A percentile compares a stretch with the other conserved stretches of the same genome.
Evolutionary conservation across 2,888 invertebrate genomes (phyloP).

Genomic region (Cheilosia soror): DNA sequence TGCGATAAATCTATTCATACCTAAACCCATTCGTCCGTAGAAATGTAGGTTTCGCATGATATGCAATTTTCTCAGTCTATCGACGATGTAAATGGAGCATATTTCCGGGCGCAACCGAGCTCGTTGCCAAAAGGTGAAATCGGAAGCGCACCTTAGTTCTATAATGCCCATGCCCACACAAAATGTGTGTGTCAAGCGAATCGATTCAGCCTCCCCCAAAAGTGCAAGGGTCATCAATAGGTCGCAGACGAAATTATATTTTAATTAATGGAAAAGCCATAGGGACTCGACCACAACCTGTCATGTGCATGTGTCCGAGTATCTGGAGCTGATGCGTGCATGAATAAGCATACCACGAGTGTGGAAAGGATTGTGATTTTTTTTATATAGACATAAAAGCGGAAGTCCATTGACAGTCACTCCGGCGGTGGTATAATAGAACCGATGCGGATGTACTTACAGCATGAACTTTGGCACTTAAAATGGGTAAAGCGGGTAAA

Average conservation of each 20-base stretch:
- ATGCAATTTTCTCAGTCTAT: constrained; percentile 15
- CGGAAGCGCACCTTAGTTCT: background rate
- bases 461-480: background rate
- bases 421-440: background rate
- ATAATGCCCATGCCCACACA: background rate
- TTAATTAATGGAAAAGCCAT: constrained; percentile 44
- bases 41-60: background rate
- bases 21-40: constrained; percentile 1
- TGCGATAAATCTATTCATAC: background rate
- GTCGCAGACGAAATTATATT: constrained; percentile 29
- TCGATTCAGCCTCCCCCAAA: constrained; percentile 4
- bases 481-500: background rate
- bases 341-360: too few relatives aligned
- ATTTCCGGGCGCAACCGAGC: background rate
- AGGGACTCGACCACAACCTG: constrained; percentile 7
- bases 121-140: constrained; percentile 6
- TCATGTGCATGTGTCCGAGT: background rate
- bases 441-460: background rate
- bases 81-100: constrained; percentile 10
- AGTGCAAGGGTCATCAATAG: constrained; percentile 33
- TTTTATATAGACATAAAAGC: too few relatives aligned
- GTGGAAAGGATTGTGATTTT: too few relatives aligned
- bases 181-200: background rate
- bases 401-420: background rate
- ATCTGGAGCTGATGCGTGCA: background rate